Conservation (phyloP, 2,113 vertebrate genomes). For the Panthera tigris region DNA sequence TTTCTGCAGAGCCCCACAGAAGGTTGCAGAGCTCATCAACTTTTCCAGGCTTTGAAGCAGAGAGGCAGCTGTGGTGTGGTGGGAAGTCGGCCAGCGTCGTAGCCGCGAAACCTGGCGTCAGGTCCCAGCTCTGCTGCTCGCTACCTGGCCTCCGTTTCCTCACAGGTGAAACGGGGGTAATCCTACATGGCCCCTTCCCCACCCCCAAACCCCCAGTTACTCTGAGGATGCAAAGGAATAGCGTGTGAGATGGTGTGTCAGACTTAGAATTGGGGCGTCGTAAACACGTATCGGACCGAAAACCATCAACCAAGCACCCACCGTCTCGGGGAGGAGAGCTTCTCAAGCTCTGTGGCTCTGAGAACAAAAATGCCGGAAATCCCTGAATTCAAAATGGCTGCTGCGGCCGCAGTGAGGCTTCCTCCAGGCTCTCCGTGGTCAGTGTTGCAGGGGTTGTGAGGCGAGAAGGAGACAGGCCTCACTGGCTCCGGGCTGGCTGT, state of each 20-base stretch:
- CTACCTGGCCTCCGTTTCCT: background rate
- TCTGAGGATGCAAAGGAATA: too few relatives aligned
- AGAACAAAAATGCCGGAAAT: background rate
- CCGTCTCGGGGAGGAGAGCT: background rate
- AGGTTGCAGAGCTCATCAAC: background rate
- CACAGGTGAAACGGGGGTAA: background rate
- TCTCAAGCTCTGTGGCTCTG: background rate
- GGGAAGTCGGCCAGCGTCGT: fast-evolving
- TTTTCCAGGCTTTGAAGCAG: conserved; percentile 2
- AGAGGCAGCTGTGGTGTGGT: background rate
- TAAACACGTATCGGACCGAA: background rate
- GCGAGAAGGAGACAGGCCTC: background rate
- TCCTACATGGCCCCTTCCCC: background rate
- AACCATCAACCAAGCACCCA: background rate
- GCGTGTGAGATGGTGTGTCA: background rate
- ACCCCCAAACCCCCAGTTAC: background rate
- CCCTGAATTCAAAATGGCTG: background rate
- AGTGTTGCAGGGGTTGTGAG: background rate
- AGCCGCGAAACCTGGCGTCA: background rate
- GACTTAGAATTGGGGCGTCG: fast-evolving
- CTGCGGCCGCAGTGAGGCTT: fast-evolving
- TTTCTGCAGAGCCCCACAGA: background rate
- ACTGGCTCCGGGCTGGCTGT: background rate
- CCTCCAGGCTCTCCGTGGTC: background rate
- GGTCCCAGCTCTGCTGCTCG: background rate